These are phyloP conservation scores for Paraescarpia echinospica DNA, from an alignment of 1,140 invertebrate species.

Conservation along the genomic window DNA sequence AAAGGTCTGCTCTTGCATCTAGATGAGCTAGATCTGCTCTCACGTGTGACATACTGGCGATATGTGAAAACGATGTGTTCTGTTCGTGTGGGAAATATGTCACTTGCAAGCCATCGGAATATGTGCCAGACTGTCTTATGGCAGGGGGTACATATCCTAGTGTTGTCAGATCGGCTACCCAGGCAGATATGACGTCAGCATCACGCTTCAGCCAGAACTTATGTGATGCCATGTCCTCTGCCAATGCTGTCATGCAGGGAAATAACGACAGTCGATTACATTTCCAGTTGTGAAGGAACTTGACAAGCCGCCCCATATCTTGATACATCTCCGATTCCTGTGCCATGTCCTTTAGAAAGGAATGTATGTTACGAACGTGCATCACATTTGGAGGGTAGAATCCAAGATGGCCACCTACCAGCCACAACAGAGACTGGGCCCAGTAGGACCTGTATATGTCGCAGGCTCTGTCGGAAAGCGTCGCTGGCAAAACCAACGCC, in stretches of 20 bases:
- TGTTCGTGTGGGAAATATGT: constrained; percentile 27
- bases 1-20: not conserved
- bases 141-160: constrained; percentile 29
- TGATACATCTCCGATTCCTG: constrained; percentile 40
- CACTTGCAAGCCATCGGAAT: not conserved
- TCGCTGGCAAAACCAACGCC: constrained; percentile 44
- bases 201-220: constrained; percentile 35
- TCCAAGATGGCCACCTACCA: constrained; percentile 38
- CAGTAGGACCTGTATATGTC: constrained; percentile 54
- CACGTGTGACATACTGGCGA: not conserved
- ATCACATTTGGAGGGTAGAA: constrained; percentile 41
- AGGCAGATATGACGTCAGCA: constrained; percentile 30
- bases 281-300: constrained; percentile 38
- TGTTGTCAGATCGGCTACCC: constrained; percentile 36
- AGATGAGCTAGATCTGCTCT: constrained; percentile 10
- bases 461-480: constrained; percentile 43
- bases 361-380: constrained; percentile 38
- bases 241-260: constrained; percentile 33
- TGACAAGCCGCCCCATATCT: constrained; percentile 34
- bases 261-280: constrained; percentile 33
- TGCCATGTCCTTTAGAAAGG: constrained; percentile 36
- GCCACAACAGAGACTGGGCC: constrained; percentile 44
- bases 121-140: not conserved
- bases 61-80: constrained; percentile 18
- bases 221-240: constrained; percentile 29